Evolutionary conservation across 2,797 vertebrate genomes (phyloP), one percentile per base, ranked within the genome.

Genomic region (Menidia menidia): DNA sequence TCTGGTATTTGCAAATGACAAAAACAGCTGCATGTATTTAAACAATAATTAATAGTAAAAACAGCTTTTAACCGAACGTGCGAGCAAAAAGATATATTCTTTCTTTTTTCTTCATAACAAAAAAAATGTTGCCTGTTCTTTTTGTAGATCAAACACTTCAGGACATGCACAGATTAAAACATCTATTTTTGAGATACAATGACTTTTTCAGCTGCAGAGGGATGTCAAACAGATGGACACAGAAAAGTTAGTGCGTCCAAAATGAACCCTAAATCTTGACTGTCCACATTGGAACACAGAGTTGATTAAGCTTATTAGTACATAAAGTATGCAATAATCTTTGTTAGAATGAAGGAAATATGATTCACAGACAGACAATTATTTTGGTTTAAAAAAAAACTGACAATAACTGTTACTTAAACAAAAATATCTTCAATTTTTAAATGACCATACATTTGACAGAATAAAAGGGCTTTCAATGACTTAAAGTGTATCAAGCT

Each of bases 31-130:
- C 47, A 33, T 45, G 73, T 1, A 53, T 19, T 58, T 30, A 11
- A 59, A 58, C 54, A 45, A 12, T 6, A 54, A 54, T 54, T 60
- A 33, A 35, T 13, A 32, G 47, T 31, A 62, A 62, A 6, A 61
- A 10, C 13, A 57, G 31, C 15, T 30, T 57, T 39, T 6, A 67
- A 44, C 32, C 51, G 14, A 25, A 67, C 33, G 41, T 15, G 42
- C 33, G 31, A 41, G 10, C 10, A 59, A 32, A 68, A 39, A 39
- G 10, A 9, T 4, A 1, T n/a, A n/a, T n/a, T 10, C 6, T 50
- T 12, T 50, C n/a, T 50, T 11, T 50, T 47, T n/a, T 6, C 16
- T n/a, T 39, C 7, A 39, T 39, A 39, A 7, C 7, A 39, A 39
- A 39, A 39, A 39, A 4, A 4, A 39, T 39, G 1, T 9, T 39